Conservation (phyloP, 2,888 invertebrate genomes). For the Portevinia maculata region DNA sequence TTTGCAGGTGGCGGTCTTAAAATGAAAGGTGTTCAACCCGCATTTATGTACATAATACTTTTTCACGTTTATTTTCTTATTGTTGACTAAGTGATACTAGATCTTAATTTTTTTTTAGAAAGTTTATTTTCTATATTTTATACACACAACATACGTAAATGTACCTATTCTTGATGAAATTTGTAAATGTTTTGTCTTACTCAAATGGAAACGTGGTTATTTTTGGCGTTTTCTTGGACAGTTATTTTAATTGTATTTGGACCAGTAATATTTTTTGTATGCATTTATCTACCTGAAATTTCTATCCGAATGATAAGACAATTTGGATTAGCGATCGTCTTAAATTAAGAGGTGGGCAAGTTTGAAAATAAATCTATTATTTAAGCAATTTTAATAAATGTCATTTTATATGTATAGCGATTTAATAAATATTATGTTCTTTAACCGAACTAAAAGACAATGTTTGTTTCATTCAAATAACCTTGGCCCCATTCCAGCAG, state of each 20-base stretch:
- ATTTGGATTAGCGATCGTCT: slow-evolving; percentile 78
- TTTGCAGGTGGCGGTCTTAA: slow-evolving; percentile 78
- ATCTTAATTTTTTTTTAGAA: slow-evolving; percentile 34
- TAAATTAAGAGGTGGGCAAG: slow-evolving; percentile 1
- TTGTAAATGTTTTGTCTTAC: background rate
- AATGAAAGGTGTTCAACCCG: slow-evolving; percentile 2
- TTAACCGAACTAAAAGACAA: background rate
- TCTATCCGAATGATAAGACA: slow-evolving; percentile 87
- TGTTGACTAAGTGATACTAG: slow-evolving; percentile 70
- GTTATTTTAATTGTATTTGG: slow-evolving; percentile 87
- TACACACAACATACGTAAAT: background rate
- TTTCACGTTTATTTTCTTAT: slow-evolving; percentile 36
- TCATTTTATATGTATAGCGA: slow-evolving; percentile 1
- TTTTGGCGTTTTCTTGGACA: slow-evolving; percentile 85
- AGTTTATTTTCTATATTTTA: slow-evolving; percentile 37
- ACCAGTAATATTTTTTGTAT: slow-evolving; percentile 86
- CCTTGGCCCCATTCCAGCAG: too few relatives aligned
- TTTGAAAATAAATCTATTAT: background rate
- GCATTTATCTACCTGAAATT: slow-evolving; percentile 87
- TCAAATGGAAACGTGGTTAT: slow-evolving; percentile 41
- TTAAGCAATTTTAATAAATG: background rate
- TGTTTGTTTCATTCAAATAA: too few relatives aligned
- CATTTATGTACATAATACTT: slow-evolving; percentile 5
- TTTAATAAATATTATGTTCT: slow-evolving; percentile 15
- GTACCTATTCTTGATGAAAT: slow-evolving; percentile 44